These are phyloP conservation scores for Temnopleurus reevesii DNA, from an alignment of 53 echinoderm and acorn worm species.

Conservation along the genomic window DNA sequence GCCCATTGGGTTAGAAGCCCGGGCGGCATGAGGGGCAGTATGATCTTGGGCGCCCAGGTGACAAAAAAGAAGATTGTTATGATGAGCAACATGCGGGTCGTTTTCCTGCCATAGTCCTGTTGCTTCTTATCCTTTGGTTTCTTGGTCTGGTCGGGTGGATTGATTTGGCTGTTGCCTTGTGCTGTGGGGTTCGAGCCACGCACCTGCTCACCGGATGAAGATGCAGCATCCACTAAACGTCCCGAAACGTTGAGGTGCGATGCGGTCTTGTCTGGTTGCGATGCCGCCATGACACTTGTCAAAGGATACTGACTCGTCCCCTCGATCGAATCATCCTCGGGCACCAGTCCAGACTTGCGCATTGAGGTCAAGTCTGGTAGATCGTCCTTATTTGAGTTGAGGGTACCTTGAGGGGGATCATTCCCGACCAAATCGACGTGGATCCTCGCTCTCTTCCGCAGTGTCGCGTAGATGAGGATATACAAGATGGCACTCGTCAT, in stretches of 20 bases:
- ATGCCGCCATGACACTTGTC: too few relatives aligned
- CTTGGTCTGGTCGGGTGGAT: too few relatives aligned
- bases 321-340: too few relatives aligned
- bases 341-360: too few relatives aligned
- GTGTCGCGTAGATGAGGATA: neutral
- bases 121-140: neutral
- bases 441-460: conserved; percentile 1
- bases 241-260: too few relatives aligned
- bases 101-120: neutral
- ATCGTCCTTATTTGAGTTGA: neutral
- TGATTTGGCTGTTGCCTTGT: too few relatives aligned
- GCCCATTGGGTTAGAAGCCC: neutral
- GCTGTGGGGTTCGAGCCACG: neutral
- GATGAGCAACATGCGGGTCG: conserved; percentile 4
- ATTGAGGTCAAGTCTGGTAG: neutral
- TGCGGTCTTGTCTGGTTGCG: too few relatives aligned
- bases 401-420: neutral
- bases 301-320: too few relatives aligned
- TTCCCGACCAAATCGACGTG: neutral
- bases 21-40: neutral
- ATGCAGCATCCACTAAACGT: too few relatives aligned
- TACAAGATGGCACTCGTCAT: neutral
- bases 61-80: neutral
- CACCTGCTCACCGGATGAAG: too few relatives aligned
- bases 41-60: neutral